These are phyloP conservation scores for Ecdyonurus torrentis DNA, from an alignment of 2,888 invertebrate genomes.

Conservation along the genomic window DNA sequence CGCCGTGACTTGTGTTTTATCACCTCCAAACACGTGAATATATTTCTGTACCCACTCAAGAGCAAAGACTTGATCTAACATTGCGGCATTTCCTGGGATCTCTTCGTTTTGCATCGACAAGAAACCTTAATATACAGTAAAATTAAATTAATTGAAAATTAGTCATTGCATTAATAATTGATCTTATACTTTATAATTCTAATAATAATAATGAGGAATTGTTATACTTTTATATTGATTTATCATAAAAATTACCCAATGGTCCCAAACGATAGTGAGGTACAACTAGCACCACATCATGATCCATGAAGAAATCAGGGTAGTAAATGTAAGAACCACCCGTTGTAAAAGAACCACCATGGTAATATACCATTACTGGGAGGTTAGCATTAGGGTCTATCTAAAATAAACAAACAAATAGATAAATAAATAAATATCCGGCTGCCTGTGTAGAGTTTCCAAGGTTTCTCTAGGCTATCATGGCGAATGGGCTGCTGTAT, in stretches of 20 bases:
- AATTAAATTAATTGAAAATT: neutral
- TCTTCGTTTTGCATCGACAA: conserved; percentile 28
- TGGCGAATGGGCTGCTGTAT: no score
- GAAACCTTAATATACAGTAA: conserved; percentile 28
- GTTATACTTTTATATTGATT: conserved; percentile 21
- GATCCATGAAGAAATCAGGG: conserved; percentile 5
- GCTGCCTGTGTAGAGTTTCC: no score
- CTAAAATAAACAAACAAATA: no score
- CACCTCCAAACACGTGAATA: conserved; percentile 32
- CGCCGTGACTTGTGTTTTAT: conserved; percentile 30
- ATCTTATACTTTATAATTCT: neutral
- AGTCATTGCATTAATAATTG: no score
- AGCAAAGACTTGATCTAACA: conserved; percentile 31
- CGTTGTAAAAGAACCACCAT: conserved; percentile 5
- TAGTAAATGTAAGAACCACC: neutral
- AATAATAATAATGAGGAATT: no score
- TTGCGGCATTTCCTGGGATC: conserved; percentile 36
- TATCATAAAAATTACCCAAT: conserved; percentile 7
- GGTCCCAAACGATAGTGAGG: conserved; percentile 8
- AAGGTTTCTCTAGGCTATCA: no score
- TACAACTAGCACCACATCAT: conserved; percentile 6
- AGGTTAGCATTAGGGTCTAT: neutral
- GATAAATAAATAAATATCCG: no score
- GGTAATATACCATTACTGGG: conserved; percentile 5
- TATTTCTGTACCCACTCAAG: conserved; percentile 34